Evolutionary conservation across 2,113 vertebrate species (phyloP).

Genomic region (Megaceryle maxima): DNA sequence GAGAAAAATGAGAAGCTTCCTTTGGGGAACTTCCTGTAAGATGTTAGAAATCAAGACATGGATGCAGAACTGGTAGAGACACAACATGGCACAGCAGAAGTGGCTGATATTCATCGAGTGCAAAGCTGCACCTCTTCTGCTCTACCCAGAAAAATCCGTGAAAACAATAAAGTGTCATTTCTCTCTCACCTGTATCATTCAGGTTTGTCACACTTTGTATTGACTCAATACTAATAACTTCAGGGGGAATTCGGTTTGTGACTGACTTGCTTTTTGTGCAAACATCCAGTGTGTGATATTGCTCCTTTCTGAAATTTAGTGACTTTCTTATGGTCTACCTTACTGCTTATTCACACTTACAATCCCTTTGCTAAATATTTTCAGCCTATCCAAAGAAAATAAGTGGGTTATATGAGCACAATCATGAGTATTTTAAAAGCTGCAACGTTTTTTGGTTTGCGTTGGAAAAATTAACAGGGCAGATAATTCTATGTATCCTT

Average conservation of each 20-base stretch:
- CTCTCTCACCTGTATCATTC: not conserved
- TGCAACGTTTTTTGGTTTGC: rapidly evolving
- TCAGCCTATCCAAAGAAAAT: not conserved
- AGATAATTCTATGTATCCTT: not conserved
- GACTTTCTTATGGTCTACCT: not conserved
- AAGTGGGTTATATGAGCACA: not conserved
- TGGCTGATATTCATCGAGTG: not conserved
- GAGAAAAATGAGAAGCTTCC: not conserved
- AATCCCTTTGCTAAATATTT: not conserved
- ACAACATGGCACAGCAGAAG: not conserved
- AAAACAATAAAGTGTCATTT: not conserved
- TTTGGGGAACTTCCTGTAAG: not conserved
- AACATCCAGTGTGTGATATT: rapidly evolving
- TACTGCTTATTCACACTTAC: not conserved
- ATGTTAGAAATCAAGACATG: not conserved
- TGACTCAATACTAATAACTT: not conserved
- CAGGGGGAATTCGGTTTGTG: not conserved
- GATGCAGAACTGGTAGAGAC: not conserved
- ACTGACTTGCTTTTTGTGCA: not conserved
- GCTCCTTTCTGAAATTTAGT: not conserved
- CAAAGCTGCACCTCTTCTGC: not conserved
- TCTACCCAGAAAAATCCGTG: not conserved
- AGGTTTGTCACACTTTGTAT: not conserved
- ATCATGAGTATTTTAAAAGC: not conserved
- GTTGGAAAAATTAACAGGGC: not conserved